Evolutionary conservation across 2,888 invertebrate species (phyloP).

Genomic region (Leptinotarsa juncta): DNA sequence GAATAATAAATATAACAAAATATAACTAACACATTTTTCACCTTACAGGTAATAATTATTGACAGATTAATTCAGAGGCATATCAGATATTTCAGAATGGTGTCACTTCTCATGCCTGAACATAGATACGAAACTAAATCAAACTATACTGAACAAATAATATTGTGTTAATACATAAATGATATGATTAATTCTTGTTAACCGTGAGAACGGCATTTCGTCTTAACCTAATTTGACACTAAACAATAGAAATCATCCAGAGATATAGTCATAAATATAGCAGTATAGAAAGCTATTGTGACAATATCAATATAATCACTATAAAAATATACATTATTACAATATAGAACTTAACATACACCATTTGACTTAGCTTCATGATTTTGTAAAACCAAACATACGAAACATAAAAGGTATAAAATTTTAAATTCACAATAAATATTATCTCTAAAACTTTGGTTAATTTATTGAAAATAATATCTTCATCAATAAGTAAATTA

Average conservation of each 20-base stretch:
- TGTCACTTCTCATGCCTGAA: slow-evolving; percentile 17
- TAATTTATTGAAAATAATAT: slow-evolving; percentile 3
- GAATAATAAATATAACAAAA: not conserved
- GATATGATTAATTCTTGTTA: slow-evolving; percentile 64
- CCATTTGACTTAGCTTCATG: slow-evolving; percentile 6
- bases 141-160: slow-evolving; percentile 47
- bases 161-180: slow-evolving; percentile 55
- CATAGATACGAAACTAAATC: slow-evolving; percentile 36
- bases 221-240: slow-evolving; percentile 46
- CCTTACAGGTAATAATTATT: not conserved
- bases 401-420: not conserved
- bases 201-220: slow-evolving; percentile 51
- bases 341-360: slow-evolving; percentile 15
- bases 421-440: not conserved
- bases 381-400: not conserved
- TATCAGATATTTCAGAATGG: not conserved
- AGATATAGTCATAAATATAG: slow-evolving; percentile 30
- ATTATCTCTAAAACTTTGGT: not conserved
- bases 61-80: not conserved
- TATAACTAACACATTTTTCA: not conserved
- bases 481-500: not conserved
- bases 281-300: not conserved
- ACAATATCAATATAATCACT: not conserved
- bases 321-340: not conserved
- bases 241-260: slow-evolving; percentile 32